Base-by-base conservation (phyloP, 2,797 vertebrate genomes). In the Salmo trutta region DNA sequence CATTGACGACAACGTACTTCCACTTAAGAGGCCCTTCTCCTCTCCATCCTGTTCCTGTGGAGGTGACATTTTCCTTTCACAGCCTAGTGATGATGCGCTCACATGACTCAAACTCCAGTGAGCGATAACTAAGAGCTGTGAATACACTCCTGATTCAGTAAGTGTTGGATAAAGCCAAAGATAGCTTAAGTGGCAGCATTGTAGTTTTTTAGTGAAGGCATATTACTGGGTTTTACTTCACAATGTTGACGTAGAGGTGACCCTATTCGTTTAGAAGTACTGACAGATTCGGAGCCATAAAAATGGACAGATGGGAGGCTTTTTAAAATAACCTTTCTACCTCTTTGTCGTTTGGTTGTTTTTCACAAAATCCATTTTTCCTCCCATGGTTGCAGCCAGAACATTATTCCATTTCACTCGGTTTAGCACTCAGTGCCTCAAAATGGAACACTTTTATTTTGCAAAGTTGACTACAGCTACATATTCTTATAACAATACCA, bases 81-180 rank as follows among this genome's bases (percentile, higher is more conserved):
- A 53, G 56, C 75, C 79, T 70, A 77, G 69, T 56, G 74, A 79
- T 81, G 84, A 86, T 82, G 77, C 76, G 1, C 66, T 78, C 70
- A 75, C 52, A 52, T 84, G 81, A 88, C 79, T 88, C 83, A 85
- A 68, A 76, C 75, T 77, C 79, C 70, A 84, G 81, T 83, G 77
- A 83, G 62, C 76, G 21, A 21, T 41, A 15, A 75, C 75, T 54
- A 78, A 64, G 15, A 1, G 51, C 73, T 80, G 24, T 31, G 27
- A 67, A 7, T 78, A 79, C 64, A 79, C 75, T 80, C 19, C 36
- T 72, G 69, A 56, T 64, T n/a, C 1, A 7, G 70, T 15, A 56
- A 53, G n/a, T 59, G 8, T 5, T 21, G 71, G 70, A 77, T 27
- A 54, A 74, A 67, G 71, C 56, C 67, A 75, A 62, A 73, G 6